Evolutionary conservation across 2,113 vertebrate genomes (phyloP), one percentile per base, ranked within the genome.

Genomic region (Genyomyrus donnyi): DNA sequence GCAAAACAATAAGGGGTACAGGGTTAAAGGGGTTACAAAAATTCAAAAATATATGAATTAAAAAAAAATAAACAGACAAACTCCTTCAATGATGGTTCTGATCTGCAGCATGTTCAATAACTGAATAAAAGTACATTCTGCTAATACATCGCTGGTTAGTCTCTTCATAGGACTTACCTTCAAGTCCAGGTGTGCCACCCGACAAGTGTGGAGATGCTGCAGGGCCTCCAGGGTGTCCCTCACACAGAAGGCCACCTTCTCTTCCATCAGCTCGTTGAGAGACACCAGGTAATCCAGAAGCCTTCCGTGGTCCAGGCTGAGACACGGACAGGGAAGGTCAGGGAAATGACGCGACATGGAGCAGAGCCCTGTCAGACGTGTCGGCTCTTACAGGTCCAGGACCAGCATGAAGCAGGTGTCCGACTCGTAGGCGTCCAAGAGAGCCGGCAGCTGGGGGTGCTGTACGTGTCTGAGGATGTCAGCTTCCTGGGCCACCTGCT

Each of bases 261-360:
- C 98, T 92, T 99, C 98, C 97, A 99, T 98, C 48, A 99, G 94
- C 91, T 98, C 97, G 91, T 98, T 98, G 0, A 98, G 98, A 90
- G 98, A 97, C 90, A 98, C 97, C n/a, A 99, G 95, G 88, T 98
- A 98, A 89, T 99, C 98, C 13, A 99, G 94, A 90, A 99, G 95
- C 35, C 97, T 96, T 0, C 98, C 98, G 0, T 98, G 97, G 42
- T 99, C 97, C 96, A 99, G 95, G 77, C 98, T 99, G 90, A 86
- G 89, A 48, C 93, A 39, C 88, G 91, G 89, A 90, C 92, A 31
- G 7, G 48, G 48, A 17, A 10, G 45, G 45, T 87, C 31, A 53
- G 85, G 48, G 35, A 48, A 15, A 62, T 13, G 24, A 35, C 19
- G 21, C 0, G 31, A 39, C 39, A 15, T 1, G 35, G 35, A 31